A percentile compares a stretch with the other conserved stretches of the same genome.
Conservation (phyloP, 2,113 vertebrate species). For the Myotis davidii region DNA sequence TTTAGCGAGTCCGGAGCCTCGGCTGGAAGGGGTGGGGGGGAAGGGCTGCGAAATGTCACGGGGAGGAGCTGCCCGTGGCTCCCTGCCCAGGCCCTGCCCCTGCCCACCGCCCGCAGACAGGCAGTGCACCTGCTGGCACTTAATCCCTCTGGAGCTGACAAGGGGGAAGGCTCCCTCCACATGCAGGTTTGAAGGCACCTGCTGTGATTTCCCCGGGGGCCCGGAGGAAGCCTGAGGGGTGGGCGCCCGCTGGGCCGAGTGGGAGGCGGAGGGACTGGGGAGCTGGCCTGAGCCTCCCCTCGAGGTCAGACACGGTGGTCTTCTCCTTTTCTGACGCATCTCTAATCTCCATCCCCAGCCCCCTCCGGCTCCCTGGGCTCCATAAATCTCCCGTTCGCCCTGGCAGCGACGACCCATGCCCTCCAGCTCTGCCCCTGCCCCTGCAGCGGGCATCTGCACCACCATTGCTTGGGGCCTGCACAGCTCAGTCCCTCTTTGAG, state of each 20-base stretch:
- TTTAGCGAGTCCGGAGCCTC: constrained; percentile 45
- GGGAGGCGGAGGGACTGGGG: not conserved
- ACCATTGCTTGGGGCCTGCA: fast-evolving
- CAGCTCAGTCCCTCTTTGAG: not conserved
- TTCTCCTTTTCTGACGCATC: not conserved
- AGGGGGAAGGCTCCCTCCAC: not conserved
- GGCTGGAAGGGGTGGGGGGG: constrained; percentile 52
- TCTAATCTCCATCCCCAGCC: not conserved
- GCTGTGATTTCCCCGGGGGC: constrained; percentile 69
- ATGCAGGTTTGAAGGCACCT: not conserved
- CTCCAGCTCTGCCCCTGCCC: not conserved
- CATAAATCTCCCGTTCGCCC: not conserved
- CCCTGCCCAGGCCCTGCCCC: constrained; percentile 23
- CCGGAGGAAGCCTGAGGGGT: not conserved
- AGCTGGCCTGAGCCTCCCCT: not conserved
- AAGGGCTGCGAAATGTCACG: constrained; percentile 71
- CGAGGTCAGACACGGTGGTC: not conserved
- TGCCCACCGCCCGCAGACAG: constrained; percentile 46
- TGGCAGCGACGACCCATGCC: not conserved
- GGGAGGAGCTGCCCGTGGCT: constrained; percentile 11
- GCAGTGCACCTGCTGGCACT: not conserved
- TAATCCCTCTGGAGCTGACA: constrained; percentile 37
- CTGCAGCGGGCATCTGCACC: no score
- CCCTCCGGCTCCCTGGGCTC: not conserved
- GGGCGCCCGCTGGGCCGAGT: not conserved